Conservation (phyloP, 2,797 vertebrate species). For the Rhodeus uyekii region DNA sequence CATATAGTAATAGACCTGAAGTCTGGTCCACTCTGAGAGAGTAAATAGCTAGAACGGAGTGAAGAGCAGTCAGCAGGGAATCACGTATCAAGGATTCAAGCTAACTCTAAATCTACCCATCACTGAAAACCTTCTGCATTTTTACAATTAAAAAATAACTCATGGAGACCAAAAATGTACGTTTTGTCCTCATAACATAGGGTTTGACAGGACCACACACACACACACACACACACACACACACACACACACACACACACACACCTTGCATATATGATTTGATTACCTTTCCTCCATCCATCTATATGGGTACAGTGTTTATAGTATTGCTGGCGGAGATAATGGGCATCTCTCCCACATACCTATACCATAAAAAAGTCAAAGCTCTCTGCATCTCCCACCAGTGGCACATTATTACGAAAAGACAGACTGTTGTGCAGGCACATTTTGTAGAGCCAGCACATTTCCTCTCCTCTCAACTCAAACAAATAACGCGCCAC, state of each 20-base stretch:
- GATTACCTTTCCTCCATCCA: not conserved
- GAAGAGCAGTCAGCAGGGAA: not conserved
- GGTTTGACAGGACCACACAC: not conserved
- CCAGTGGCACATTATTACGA: constrained; percentile 5
- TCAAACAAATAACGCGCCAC: constrained; percentile 60
- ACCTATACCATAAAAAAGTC: not conserved
- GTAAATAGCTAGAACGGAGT: not conserved
- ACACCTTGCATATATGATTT: constrained; percentile 17
- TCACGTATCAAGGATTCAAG: not conserved
- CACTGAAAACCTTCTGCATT: too few species aligned
- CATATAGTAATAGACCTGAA: not conserved
- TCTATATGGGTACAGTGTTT: not conserved
- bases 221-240: not conserved
- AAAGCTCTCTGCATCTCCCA: constrained; percentile 16
- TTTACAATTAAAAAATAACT: not conserved
- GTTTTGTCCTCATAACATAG: not conserved
- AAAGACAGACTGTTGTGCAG: constrained; percentile 21
- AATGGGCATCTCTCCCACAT: not conserved
- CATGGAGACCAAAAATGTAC: not conserved
- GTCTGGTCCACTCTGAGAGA: not conserved
- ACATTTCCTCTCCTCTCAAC: constrained; percentile 56
- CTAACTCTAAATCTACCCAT: too few species aligned
- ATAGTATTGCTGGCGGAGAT: not conserved
- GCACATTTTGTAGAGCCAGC: constrained; percentile 52
- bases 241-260: not conserved